These are phyloP conservation scores for Chironomus striatipennis DNA, from an alignment of 1,140 invertebrate species.

Conservation along the genomic window DNA sequence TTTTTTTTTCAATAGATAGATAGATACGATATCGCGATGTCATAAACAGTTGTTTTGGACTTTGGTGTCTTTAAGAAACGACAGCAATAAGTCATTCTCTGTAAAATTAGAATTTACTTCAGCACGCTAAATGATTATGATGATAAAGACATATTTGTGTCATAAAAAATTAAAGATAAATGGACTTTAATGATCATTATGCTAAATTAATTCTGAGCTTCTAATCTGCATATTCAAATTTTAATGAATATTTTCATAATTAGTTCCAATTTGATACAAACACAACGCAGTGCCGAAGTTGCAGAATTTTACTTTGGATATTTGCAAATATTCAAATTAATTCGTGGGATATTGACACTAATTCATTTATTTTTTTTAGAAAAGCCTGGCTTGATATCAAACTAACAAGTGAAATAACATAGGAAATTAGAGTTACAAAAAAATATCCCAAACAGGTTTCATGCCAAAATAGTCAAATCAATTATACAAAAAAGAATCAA, in stretches of 20 bases:
- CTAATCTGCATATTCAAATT: background rate
- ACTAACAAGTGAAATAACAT: background rate
- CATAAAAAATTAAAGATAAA: background rate
- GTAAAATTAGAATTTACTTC: background rate
- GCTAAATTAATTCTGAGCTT: background rate
- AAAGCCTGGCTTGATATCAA: background rate
- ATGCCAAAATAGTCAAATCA: constrained; percentile 1
- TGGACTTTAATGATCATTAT: background rate
- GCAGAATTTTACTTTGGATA: too few species aligned
- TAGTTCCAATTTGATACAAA: too few species aligned
- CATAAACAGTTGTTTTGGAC: background rate
- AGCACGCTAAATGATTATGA: background rate
- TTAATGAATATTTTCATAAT: background rate
- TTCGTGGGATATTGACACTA: constrained; percentile 7
- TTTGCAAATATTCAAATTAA: background rate
- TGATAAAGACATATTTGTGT: background rate
- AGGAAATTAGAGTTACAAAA: background rate
- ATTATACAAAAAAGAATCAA: background rate
- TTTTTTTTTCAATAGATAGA: too few species aligned
- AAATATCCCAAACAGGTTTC: background rate
- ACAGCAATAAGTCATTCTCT: background rate
- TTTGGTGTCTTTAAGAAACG: background rate
- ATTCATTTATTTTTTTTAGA: background rate
- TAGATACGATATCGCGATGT: constrained; percentile 6
- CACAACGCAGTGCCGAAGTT: background rate